Percentiles rank a stretch among this genome's conserved stretches.
Evolutionary conservation across 30 jellyfish, hydroid and myxozoan genomes (phyloP).

Genomic region (Cassiopea xamachana): DNA sequence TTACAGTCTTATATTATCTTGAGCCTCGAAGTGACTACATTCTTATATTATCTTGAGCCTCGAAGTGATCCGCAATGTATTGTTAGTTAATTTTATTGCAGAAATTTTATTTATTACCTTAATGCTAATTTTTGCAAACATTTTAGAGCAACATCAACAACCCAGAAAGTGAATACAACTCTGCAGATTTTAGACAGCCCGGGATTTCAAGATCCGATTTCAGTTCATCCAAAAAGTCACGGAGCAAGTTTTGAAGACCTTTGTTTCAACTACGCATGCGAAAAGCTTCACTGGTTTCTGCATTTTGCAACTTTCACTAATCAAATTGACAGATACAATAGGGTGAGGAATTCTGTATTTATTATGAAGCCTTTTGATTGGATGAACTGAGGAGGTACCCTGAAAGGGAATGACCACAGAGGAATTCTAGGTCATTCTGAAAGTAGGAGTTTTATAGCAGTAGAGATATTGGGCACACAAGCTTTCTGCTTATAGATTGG

Average conservation of each 20-base stretch:
- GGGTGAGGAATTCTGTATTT: constrained; percentile 63
- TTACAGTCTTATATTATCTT: too few relatives aligned
- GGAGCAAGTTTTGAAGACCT: constrained; percentile 87
- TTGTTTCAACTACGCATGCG: constrained; percentile 89
- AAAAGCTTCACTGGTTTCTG: constrained; percentile 91
- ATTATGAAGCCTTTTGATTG: too few relatives aligned
- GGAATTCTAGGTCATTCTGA: too few relatives aligned
- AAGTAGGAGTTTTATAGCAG: too few relatives aligned
- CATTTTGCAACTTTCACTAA: constrained; percentile 84
- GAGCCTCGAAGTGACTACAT: too few relatives aligned
- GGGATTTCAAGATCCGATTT: constrained; percentile 88
- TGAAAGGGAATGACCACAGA: too few relatives aligned
- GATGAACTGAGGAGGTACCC: too few relatives aligned
- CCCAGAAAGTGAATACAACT: constrained; percentile 65
- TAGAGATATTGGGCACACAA: too few relatives aligned
- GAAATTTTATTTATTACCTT: neutral
- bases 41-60: too few relatives aligned
- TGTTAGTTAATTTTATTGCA: too few relatives aligned
- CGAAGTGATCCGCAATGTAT: too few relatives aligned
- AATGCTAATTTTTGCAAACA: neutral
- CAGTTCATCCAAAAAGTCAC: constrained; percentile 75
- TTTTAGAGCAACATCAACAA: constrained; percentile 73
- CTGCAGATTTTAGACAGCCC: constrained; percentile 90
- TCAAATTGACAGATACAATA: constrained; percentile 84
- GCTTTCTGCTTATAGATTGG: too few relatives aligned